phyloP scores from a whole-genome alignment of 2,888 invertebrate genomes.

The Rotaria sp. region DNA sequence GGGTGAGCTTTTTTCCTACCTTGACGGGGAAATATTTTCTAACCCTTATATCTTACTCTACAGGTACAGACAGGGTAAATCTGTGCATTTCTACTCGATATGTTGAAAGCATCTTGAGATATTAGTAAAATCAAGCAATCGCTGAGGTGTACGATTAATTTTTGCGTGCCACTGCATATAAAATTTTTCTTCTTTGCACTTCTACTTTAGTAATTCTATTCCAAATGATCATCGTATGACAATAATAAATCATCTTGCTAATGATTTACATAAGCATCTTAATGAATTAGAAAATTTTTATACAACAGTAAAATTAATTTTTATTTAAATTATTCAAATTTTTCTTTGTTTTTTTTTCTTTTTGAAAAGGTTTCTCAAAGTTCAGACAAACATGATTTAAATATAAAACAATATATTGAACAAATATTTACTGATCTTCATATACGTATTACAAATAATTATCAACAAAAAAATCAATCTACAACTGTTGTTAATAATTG shows the following conservation, averaged over 20 bases:
- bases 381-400: constrained; percentile 2
- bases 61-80: too few relatives aligned
- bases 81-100: too few relatives aligned
- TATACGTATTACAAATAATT: background rate
- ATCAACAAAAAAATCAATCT: background rate
- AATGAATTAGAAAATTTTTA: background rate
- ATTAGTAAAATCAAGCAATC: too few relatives aligned
- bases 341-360: background rate
- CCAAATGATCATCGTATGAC: background rate
- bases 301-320: background rate
- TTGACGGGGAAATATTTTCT: too few relatives aligned
- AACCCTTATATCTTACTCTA: too few relatives aligned
- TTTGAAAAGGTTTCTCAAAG: background rate
- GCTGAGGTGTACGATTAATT: too few relatives aligned
- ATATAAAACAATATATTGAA: background rate
- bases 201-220: background rate
- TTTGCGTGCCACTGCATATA: too few relatives aligned
- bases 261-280: constrained; percentile 4
- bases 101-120: too few relatives aligned
- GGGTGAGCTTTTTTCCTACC: too few relatives aligned
- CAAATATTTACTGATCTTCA: constrained; percentile 25
- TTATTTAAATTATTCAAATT: background rate
- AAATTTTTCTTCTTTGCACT: background rate
- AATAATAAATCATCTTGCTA: background rate
- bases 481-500: background rate